These are phyloP conservation scores for Nasonia vitripennis DNA, from an alignment of 1,140 invertebrate species.

Conservation along the genomic window DNA sequence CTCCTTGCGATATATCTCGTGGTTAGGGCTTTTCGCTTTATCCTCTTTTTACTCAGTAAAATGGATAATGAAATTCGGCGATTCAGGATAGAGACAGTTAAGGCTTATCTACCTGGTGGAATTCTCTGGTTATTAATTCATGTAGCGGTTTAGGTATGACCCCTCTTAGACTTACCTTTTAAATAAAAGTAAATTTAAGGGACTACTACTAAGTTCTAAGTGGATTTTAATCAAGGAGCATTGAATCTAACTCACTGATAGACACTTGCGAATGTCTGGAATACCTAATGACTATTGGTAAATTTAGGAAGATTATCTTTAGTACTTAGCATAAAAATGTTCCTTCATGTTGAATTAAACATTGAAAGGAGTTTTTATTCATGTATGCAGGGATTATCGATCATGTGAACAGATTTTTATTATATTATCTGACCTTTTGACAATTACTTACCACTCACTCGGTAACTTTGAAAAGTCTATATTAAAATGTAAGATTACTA, in stretches of 20 bases:
- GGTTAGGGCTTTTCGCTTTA: not conserved
- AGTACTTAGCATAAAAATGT: slow-evolving; percentile 16
- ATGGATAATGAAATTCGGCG: not conserved
- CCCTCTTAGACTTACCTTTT: not conserved
- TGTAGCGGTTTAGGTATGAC: not conserved
- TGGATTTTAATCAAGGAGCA: not conserved
- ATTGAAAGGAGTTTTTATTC: slow-evolving; percentile 50
- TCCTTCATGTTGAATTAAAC: slow-evolving; percentile 21
- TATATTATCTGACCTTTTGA: slow-evolving; percentile 49
- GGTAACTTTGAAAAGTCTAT: slow-evolving; percentile 46
- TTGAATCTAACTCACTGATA: not conserved
- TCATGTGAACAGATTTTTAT: slow-evolving; percentile 54
- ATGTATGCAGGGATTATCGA: slow-evolving; percentile 45
- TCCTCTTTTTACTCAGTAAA: not conserved
- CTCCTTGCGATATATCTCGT: slow-evolving; percentile 25
- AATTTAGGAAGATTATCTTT: not conserved
- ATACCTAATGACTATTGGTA: not conserved
- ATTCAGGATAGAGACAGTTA: not conserved
- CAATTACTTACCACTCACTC: slow-evolving; percentile 60
- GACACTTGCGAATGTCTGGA: not conserved
- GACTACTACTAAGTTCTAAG: not conserved
- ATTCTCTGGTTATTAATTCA: not conserved
- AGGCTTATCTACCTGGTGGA: not conserved
- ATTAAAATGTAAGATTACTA: slow-evolving; percentile 19
- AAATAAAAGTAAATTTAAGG: slow-evolving; percentile 2